phyloP scores from a whole-genome alignment of 2,797 vertebrate species.

The Delichon dasypus region DNA sequence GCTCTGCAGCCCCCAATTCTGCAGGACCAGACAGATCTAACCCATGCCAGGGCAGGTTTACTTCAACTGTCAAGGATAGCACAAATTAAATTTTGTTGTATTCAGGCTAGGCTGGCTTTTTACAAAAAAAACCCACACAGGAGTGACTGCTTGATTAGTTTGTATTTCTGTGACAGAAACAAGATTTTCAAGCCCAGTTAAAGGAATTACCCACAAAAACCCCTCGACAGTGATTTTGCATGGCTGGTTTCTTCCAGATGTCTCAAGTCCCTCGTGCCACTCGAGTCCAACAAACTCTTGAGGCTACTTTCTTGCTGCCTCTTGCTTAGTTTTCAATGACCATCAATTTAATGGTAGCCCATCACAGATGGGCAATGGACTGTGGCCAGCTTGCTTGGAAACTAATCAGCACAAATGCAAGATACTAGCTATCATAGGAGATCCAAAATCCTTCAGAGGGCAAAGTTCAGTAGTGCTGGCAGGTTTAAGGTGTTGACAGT shows the following conservation, averaged over 20 bases:
- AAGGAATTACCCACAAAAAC: neutral
- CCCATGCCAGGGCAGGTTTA: neutral
- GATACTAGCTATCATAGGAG: neutral
- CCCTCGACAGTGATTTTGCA: neutral
- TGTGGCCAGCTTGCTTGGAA: neutral
- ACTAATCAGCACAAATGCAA: neutral
- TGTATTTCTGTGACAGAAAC: neutral
- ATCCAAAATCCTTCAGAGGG: neutral
- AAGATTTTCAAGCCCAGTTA: conserved; percentile 4
- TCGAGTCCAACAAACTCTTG: neutral
- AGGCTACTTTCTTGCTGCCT: neutral
- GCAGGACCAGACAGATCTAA: neutral
- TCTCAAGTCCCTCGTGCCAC: neutral
- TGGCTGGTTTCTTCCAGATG: neutral
- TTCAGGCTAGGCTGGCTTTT: neutral
- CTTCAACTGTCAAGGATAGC: neutral
- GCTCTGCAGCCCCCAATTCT: neutral
- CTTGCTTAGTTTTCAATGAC: neutral
- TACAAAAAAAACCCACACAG: neutral
- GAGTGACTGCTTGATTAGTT: neutral
- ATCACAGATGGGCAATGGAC: neutral
- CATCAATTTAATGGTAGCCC: neutral
- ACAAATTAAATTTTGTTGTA: neutral
- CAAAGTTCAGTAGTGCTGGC: neutral
- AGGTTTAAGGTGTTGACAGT: neutral